Conservation (phyloP, 2,888 invertebrate species). For the Ochropleura plecta region DNA sequence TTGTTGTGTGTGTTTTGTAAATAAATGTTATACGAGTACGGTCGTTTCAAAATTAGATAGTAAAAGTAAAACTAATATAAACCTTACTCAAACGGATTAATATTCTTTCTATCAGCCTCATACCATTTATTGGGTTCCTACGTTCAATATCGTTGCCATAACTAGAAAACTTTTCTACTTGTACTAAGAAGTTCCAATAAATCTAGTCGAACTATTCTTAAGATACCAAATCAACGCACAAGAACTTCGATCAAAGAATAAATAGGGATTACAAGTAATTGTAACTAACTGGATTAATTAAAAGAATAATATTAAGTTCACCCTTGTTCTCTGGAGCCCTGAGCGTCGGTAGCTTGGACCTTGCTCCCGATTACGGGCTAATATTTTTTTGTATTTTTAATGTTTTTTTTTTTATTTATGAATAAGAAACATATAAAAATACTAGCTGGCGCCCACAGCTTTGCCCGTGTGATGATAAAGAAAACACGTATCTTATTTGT, state of each 20-base stretch:
- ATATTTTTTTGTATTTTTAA: too few species aligned
- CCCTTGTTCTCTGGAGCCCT: too few species aligned
- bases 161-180: conserved; percentile 57
- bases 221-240: conserved; percentile 30
- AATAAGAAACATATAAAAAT: too few species aligned
- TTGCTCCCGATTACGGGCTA: too few species aligned
- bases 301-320: not conserved
- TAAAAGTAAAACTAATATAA: not conserved
- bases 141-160: conserved; percentile 31
- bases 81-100: not conserved
- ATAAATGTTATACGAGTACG: not conserved
- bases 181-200: conserved; percentile 42
- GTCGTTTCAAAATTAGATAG: not conserved
- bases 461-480: too few species aligned
- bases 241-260: conserved; percentile 9
- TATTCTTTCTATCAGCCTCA: not conserved
- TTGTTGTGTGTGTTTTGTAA: too few species aligned
- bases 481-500: too few species aligned
- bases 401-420: too few species aligned
- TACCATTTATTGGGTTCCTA: conserved; percentile 12
- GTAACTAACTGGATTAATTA: not conserved
- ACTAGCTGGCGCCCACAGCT: too few species aligned
- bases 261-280: not conserved
- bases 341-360: too few species aligned
- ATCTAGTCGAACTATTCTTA: conserved; percentile 40